Base-by-base conservation (phyloP, 1,140 invertebrate species). In the Drosophila pseudoobscura region DNA sequence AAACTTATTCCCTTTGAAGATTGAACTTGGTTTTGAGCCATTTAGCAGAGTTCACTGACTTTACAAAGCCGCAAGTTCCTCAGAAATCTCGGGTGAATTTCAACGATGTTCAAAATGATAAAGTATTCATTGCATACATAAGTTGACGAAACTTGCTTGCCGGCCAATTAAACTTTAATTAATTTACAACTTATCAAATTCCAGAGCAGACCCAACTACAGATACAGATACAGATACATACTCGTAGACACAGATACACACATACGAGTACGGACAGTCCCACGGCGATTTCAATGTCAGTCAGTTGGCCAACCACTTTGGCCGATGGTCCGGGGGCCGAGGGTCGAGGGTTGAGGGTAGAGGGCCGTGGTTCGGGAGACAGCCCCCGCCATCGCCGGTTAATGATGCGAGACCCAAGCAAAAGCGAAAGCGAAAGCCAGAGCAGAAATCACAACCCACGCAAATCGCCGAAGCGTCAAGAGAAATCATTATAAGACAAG, bases 371-470 rank as follows among this genome's bases (percentile, higher is more conserved):
- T 24, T 24, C 24, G 3, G 20, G 20, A 20, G 35, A 13, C 35
- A 39, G 35, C 35, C 35, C 35, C 35, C 11, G 3, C 35, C 35
- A 39, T 39, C 35, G 11, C 35, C 35, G 35, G 58, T 76, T 72
- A 72, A 78, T 75, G 76, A 62, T 70, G 71, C 57, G 47, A 63
- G 52, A 66, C 45, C 45, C 54, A 31, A 74, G 50, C 56, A 52
- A 66, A 73, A 70, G 66, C 35, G 47, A 68, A 73, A 73, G 49
- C 56, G 63, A 57, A 54, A 53, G 50, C 73, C 54, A 68, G 71
- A 75, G 61, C 75, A 75, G 72, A 75, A 75, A 75, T 75, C 73
- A 75, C 73, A 75, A 41, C 73, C 73, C 72, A 75, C 73, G 72
- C 73, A 65, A 59, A 68, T 75, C 73, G 72, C 6, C 62, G 73